Conservation (phyloP, 2,113 vertebrate genomes). For the Ornithorhynchus anatinus region DNA sequence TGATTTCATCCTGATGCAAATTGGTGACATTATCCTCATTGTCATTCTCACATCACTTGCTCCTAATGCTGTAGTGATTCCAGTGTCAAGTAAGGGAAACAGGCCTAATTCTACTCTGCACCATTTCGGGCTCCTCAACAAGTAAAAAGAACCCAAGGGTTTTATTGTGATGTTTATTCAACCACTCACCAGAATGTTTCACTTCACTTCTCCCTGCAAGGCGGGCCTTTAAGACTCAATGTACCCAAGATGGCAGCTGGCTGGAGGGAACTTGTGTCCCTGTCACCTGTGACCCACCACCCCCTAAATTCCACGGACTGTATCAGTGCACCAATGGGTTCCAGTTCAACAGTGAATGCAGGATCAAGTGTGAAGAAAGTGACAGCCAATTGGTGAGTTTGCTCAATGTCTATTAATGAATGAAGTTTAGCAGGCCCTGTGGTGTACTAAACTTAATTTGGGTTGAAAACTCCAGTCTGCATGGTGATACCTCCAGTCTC, state of each 20-base stretch:
- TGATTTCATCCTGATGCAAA: too few species aligned
- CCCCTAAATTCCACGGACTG: slow-evolving; percentile 88
- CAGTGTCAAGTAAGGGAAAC: too few species aligned
- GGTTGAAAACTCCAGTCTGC: too few species aligned
- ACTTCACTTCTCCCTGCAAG: slow-evolving; percentile 61
- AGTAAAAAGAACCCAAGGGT: slow-evolving; percentile 1
- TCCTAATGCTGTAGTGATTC: too few species aligned
- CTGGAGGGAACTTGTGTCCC: slow-evolving; percentile 87
- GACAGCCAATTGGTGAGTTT: slow-evolving; percentile 81
- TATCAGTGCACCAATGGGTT: slow-evolving; percentile 93
- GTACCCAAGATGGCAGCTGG: slow-evolving; percentile 94
- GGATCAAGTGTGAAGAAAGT: slow-evolving; percentile 86
- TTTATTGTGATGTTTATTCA: slow-evolving; percentile 41
- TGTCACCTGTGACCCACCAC: slow-evolving; percentile 90
- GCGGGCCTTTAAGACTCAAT: slow-evolving; percentile 92
- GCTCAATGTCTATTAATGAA: too few species aligned
- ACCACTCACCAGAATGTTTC: neutral
- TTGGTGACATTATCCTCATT: too few species aligned
- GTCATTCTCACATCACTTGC: too few species aligned
- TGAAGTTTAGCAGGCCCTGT: too few species aligned
- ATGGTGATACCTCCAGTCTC: too few species aligned
- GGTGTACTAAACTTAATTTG: too few species aligned
- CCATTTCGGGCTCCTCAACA: too few species aligned
- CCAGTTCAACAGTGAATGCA: slow-evolving; percentile 92
- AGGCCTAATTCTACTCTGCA: too few species aligned